Evolutionary conservation across 2,113 vertebrate genomes (phyloP).

Genomic region (Perccottus glenii): DNA sequence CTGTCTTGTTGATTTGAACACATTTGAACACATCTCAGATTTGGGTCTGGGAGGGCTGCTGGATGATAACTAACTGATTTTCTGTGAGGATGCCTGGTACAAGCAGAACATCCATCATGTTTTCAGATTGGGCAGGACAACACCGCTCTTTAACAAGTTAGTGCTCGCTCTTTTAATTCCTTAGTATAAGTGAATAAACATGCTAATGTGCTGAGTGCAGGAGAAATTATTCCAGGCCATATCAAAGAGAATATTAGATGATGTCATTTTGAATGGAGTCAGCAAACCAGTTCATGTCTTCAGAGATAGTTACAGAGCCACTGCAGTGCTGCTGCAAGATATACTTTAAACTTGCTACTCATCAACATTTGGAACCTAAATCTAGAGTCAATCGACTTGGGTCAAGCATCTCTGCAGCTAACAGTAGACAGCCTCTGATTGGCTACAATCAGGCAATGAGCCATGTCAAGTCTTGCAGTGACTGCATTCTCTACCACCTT

Average conservation of each 20-base stretch:
- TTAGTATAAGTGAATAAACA: constrained; percentile 29
- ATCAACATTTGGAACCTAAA: too few relatives aligned
- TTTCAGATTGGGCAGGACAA: constrained; percentile 13
- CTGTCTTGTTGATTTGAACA: constrained; percentile 4
- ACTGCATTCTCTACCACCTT: too few relatives aligned
- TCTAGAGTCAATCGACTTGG: too few relatives aligned
- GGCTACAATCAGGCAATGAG: too few relatives aligned
- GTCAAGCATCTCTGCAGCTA: too few relatives aligned
- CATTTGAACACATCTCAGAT: not conserved
- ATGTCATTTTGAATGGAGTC: constrained; percentile 62
- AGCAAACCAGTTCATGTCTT: constrained; percentile 59
- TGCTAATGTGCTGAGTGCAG: constrained; percentile 58
- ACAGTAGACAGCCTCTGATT: too few relatives aligned
- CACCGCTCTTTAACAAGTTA: constrained; percentile 28
- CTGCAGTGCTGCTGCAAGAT: too few relatives aligned
- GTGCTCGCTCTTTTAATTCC: constrained; percentile 31
- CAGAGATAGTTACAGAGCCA: not conserved
- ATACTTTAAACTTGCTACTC: too few relatives aligned
- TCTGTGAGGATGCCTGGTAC: constrained; percentile 31
- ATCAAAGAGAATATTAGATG: constrained; percentile 71
- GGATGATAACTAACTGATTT: constrained; percentile 33
- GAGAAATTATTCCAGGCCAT: constrained; percentile 18
- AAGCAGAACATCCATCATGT: constrained; percentile 42
- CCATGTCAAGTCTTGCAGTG: too few relatives aligned
- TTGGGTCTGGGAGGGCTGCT: constrained; percentile 16